Conservation (phyloP, 53 echinoderm and acorn worm species). For the Temnopleurus reevesii region DNA sequence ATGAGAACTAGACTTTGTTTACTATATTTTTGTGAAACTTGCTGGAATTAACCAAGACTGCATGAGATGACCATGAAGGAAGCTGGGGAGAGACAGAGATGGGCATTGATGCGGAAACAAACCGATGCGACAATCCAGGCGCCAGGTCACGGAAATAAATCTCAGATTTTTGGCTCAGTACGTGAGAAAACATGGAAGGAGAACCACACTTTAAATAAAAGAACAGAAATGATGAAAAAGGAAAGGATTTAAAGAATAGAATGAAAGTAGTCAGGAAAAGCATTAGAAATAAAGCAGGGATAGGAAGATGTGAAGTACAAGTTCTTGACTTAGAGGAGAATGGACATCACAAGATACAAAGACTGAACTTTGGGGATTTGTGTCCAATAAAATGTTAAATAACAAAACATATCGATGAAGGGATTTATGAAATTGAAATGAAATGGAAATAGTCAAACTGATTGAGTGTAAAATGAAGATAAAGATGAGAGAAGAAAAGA, state of each 20-base stretch:
- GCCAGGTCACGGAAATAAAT: conserved; percentile 9
- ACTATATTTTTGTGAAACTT: not conserved
- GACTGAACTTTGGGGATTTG: not conserved
- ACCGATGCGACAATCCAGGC: not conserved
- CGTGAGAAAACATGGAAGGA: not conserved
- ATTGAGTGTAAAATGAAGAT: not conserved
- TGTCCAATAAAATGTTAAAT: too few species aligned
- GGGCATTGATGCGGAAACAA: not conserved
- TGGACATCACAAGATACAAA: not conserved
- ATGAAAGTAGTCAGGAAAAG: not conserved
- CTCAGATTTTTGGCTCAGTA: conserved; percentile 15
- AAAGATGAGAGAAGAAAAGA: not conserved
- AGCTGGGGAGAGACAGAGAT: not conserved
- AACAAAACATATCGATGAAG: too few species aligned
- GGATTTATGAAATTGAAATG: too few species aligned
- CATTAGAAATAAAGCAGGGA: too few species aligned
- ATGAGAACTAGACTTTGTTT: not conserved
- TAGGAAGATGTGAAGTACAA: too few species aligned
- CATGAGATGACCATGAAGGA: not conserved
- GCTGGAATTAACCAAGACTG: not conserved
- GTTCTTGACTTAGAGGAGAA: not conserved
- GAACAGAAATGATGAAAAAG: not conserved
- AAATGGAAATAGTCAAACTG: too few species aligned
- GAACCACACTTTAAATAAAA: not conserved
- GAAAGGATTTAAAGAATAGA: too few species aligned